Percentiles rank a stretch among this genome's conserved stretches.
These are phyloP conservation scores for Copidosoma floridanum DNA, from an alignment of 1,140 invertebrate species.

Conservation along the genomic window DNA sequence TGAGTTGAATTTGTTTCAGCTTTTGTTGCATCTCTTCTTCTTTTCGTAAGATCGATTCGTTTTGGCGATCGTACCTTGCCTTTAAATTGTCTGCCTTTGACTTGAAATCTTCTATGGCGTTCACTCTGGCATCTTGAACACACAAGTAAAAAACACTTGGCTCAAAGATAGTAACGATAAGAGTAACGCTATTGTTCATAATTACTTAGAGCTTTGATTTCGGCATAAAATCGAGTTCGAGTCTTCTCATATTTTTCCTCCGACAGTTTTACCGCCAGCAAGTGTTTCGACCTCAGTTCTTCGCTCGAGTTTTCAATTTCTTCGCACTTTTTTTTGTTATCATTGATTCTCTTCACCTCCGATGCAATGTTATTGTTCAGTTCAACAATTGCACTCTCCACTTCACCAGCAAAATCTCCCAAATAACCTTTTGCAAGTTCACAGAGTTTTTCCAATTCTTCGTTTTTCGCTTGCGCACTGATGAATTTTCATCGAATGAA, in stretches of 20 bases:
- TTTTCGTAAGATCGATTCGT: conserved; percentile 27
- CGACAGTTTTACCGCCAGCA: conserved; percentile 28
- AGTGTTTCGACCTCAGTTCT: conserved; percentile 32
- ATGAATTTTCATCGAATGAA: too few relatives aligned
- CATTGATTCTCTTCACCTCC: conserved; percentile 32
- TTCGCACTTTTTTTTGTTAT: conserved; percentile 27
- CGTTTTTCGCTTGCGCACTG: too few relatives aligned
- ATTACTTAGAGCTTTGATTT: conserved; percentile 42
- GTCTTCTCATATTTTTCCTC: conserved; percentile 36
- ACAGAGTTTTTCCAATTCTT: conserved; percentile 30
- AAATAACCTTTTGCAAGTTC: conserved; percentile 6
- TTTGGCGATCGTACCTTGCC: conserved; percentile 30
- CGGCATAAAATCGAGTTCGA: conserved; percentile 31
- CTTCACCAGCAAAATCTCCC: conserved; percentile 25
- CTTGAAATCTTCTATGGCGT: conserved; percentile 45
- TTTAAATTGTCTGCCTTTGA: conserved; percentile 23
- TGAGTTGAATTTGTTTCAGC: conserved; percentile 29
- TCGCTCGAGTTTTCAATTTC: conserved; percentile 24
- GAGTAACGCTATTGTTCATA: not conserved
- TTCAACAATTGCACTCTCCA: conserved; percentile 36
- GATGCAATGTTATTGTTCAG: conserved; percentile 33
- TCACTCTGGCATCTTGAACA: conserved; percentile 41
- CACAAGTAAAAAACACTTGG: not conserved
- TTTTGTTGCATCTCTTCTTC: conserved; percentile 30
- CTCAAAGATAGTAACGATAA: too few relatives aligned